Base-by-base conservation (phyloP, 2,113 vertebrate genomes). In the Rhea americana region DNA sequence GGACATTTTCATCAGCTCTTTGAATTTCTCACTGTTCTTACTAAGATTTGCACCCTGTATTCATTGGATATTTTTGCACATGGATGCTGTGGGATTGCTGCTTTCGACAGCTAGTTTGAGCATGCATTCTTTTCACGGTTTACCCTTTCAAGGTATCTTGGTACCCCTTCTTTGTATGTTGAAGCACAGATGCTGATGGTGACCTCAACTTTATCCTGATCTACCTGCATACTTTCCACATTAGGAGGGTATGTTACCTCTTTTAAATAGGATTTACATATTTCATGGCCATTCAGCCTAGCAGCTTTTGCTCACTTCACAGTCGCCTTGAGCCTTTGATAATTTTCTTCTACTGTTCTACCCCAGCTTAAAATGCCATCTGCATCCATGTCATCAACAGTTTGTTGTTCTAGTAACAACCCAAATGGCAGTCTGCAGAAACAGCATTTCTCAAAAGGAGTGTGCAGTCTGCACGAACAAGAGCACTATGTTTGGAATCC, bases 391-490 rank as follows among this genome's bases (percentile, higher is more conserved):
- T 73, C 95, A 92, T 94, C 95, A 96, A 96, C 95, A 96, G 92
- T 95, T 94, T 95, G 92, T 90, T 93, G 93, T 96, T 96, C 72
- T 80, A 96, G 95, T 93, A 95, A 96, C 91, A 87, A 91, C 94
- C 89, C 95, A 96, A 96, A 96, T 91, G 93, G 89, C 87, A 95
- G 91, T 77, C 82, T 93, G 93, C 89, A 95, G 89, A 94, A 95
- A 83, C 75, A 93, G 87, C 87, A 39, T 92, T 95, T 96, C 87
- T 93, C 67, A 79, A 73, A 89, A 94, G 87, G 75, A 93, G 37
- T 39, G 47, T 92, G 91, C 87, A 93, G 86, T 55, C 79, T 91
- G 91, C 65, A 74, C 82, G 91, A 94, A 88, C 9, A n/a, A 93
- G 58, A 94, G 47, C 63, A 13, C 45, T 80, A 71, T 8, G 71